Evolutionary conservation across 2,888 invertebrate genomes (phyloP), one percentile per base, ranked within the genome.

Genomic region (Melieria crassipennis): DNA sequence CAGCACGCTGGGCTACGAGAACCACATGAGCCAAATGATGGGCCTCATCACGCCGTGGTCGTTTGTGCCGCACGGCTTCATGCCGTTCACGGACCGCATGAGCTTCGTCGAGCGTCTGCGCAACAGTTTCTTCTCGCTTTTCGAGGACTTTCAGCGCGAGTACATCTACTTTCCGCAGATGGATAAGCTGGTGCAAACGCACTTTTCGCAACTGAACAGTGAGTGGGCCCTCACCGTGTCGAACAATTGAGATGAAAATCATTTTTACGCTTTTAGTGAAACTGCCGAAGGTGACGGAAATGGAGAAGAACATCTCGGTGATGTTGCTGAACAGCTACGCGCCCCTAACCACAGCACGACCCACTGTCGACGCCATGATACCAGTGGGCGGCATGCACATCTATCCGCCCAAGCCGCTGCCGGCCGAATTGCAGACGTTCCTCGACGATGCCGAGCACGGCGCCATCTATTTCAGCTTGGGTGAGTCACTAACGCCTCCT

Each of bases 381-480:
- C 87, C 89, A 63, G 87, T 90, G 6, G 90, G 89, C 9, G 91
- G 90, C 48, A 82, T 90, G 69, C 90, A 90, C 73, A 86, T 90
- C 56, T 85, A 86, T 65, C 81, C 83, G 11, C 83, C 85, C 30
- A 85, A 87, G 68, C 73, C 78, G 7, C 71, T 87, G 69, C 83
- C 86, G 45, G 48, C 71, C 11, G 86, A 87, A 73, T 80, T 89
- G 16, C 79, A 87, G 75, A 76, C 78, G 16, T 88, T 88, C 73
- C 73, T 88, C 58, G 87, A 88, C 69, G 85, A 77, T 16, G 85
- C 87, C 5, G 77, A 80, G 46, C 77, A 87, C 69, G 89, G 89
- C 3, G 88, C 85, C n/a, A 85, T 89, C 67, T 88, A 84, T 78
- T 88, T 89, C 70, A 89, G 88, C 75, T 82, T 89, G 62, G 86